Evolutionary conservation across 2,797 vertebrate species (phyloP).

Genomic region (Paguma larvata): DNA sequence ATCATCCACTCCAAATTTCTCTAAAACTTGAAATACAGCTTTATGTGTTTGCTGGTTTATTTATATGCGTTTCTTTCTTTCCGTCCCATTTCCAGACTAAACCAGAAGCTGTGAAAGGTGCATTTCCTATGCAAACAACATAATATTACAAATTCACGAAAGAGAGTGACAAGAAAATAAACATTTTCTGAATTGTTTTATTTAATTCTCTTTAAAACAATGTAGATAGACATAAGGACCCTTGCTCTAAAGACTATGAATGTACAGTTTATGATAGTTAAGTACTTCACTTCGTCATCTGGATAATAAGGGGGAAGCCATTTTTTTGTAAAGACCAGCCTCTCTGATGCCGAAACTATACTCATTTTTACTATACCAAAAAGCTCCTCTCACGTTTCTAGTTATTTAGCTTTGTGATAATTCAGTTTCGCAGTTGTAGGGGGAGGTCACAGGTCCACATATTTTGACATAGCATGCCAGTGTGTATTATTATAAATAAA

Average conservation of each 20-base stretch:
- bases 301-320: background rate
- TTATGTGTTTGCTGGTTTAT: background rate
- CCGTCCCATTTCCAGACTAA: background rate
- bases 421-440: background rate
- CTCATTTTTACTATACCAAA: background rate
- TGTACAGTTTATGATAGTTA: background rate
- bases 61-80: background rate
- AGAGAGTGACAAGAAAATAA: background rate
- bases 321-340: background rate
- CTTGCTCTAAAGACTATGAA: background rate
- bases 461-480: constrained; percentile 7
- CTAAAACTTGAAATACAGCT: background rate
- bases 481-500: background rate
- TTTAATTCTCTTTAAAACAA: background rate
- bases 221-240: background rate
- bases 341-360: background rate
- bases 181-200: constrained; percentile 1
- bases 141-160: background rate
- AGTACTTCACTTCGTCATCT: background rate
- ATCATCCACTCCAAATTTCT: background rate
- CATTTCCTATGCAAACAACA: background rate
- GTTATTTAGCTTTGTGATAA: background rate
- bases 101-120: background rate
- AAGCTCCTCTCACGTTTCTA: background rate
- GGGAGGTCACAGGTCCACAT: background rate